Evolutionary conservation across 1,140 invertebrate species (phyloP).

Genomic region (Drosophila albomicans): DNA sequence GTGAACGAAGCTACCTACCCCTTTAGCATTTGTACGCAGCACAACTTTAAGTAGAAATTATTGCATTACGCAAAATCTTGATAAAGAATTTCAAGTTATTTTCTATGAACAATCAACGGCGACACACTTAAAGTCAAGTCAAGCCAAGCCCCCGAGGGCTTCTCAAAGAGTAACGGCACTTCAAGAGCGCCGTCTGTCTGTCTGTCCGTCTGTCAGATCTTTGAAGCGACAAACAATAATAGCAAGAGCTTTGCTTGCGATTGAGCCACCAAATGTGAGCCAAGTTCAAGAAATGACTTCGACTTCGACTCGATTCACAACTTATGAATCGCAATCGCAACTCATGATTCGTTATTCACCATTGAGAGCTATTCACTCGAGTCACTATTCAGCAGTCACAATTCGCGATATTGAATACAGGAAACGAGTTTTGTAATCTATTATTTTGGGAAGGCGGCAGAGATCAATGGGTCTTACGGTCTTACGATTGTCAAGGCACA

Average conservation of each 20-base stretch:
- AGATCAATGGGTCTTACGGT: conserved; percentile 60
- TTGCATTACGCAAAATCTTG: conserved; percentile 58
- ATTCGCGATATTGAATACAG: conserved; percentile 42
- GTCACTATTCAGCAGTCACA: conserved; percentile 7
- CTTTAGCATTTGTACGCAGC: not conserved
- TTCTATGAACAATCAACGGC: conserved; percentile 39
- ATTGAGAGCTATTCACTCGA: not conserved
- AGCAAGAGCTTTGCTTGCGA: conserved; percentile 47
- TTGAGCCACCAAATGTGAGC: conserved; percentile 42
- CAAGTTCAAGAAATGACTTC: conserved; percentile 49
- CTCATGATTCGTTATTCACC: conserved; percentile 12
- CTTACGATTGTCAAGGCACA: conserved; percentile 58
- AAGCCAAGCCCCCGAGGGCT: conserved; percentile 37
- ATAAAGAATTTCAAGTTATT: conserved; percentile 47
- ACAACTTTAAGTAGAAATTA: conserved; percentile 35
- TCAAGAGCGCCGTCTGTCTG: conserved; percentile 26
- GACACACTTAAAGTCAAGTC: conserved; percentile 32
- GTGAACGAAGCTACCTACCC: not conserved
- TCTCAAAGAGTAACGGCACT: conserved; percentile 54
- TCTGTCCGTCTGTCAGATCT: conserved; percentile 8
- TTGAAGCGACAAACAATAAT: not conserved
- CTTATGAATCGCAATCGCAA: conserved; percentile 21
- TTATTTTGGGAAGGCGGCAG: conserved; percentile 42
- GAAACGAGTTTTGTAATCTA: conserved; percentile 64
- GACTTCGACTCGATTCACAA: not conserved